Percentiles rank a stretch among this genome's conserved stretches.
phyloP scores from a whole-genome alignment of 1,140 invertebrate species.

The Galleria mellonella region DNA sequence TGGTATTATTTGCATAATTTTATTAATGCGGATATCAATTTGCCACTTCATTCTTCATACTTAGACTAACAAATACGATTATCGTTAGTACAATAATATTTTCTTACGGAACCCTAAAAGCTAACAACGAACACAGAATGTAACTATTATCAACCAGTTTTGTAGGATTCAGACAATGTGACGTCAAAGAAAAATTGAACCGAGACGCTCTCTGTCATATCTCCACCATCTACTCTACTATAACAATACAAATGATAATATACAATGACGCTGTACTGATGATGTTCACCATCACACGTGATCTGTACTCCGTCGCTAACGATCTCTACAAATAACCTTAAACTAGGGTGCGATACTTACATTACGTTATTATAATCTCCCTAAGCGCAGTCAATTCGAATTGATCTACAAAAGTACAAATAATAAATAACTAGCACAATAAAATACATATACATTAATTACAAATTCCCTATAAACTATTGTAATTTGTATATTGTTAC shows the following conservation, averaged over 20 bases:
- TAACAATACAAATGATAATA: slow-evolving; percentile 5
- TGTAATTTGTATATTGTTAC: slow-evolving; percentile 60
- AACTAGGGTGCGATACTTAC: slow-evolving; percentile 56
- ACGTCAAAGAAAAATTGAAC: too few species aligned
- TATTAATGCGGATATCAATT: too few species aligned
- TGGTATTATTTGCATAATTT: too few species aligned
- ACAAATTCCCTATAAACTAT: slow-evolving; percentile 38
- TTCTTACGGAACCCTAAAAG: too few species aligned
- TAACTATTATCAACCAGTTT: too few species aligned
- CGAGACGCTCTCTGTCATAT: too few species aligned
- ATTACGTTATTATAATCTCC: slow-evolving; percentile 53
- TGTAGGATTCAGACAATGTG: too few species aligned
- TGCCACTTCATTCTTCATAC: too few species aligned
- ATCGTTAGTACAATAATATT: too few species aligned
- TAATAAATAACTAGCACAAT: slow-evolving; percentile 59
- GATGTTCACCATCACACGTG: slow-evolving; percentile 2
- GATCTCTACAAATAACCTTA: slow-evolving; percentile 25
- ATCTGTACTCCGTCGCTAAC: background rate
- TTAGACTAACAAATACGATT: too few species aligned
- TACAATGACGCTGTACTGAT: slow-evolving; percentile 9
- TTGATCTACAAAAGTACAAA: slow-evolving; percentile 62
- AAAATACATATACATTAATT: slow-evolving; percentile 50
- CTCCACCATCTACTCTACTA: too few species aligned
- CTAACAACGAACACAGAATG: too few species aligned
- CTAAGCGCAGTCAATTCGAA: slow-evolving; percentile 61